A percentile compares a stretch with the other conserved stretches of the same genome.
Evolutionary conservation across 2,797 vertebrate species (phyloP).

Genomic region (Avahi laniger): DNA sequence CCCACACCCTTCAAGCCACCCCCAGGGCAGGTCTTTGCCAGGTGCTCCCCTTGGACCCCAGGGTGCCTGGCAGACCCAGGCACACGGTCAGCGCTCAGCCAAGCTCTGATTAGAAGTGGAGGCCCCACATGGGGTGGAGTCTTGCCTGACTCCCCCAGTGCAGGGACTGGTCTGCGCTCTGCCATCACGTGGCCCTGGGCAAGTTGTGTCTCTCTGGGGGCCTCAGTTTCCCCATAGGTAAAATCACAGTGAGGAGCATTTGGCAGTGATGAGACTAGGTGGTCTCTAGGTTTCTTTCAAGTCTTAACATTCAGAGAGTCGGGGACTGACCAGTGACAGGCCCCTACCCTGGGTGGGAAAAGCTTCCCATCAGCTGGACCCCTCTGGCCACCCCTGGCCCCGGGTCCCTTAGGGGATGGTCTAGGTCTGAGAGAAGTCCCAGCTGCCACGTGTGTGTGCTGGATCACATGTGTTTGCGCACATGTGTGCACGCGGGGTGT

Average conservation of each 20-base stretch:
- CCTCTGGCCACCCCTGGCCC: background rate
- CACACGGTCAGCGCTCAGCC: background rate
- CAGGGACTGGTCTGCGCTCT: background rate
- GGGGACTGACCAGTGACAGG: background rate
- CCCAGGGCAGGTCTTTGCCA: background rate
- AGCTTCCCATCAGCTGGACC: background rate
- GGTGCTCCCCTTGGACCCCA: background rate
- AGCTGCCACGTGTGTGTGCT: accelerated
- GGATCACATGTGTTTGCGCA: background rate
- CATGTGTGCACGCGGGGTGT: background rate
- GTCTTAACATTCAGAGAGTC: background rate
- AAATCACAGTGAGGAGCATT: background rate
- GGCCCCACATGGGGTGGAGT: accelerated
- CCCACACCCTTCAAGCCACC: too few species aligned
- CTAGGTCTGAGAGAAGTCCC: background rate
- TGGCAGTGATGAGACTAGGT: background rate
- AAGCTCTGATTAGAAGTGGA: background rate
- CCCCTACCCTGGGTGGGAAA: background rate
- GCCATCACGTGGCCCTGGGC: accelerated
- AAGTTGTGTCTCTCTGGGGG: background rate
- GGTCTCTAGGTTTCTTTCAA: background rate
- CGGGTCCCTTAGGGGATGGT: background rate
- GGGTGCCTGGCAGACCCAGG: background rate
- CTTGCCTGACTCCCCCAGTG: background rate
- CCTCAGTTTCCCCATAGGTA: background rate